Base-by-base conservation (phyloP, 2,797 vertebrate genomes). In the Erethizon dorsatum region DNA sequence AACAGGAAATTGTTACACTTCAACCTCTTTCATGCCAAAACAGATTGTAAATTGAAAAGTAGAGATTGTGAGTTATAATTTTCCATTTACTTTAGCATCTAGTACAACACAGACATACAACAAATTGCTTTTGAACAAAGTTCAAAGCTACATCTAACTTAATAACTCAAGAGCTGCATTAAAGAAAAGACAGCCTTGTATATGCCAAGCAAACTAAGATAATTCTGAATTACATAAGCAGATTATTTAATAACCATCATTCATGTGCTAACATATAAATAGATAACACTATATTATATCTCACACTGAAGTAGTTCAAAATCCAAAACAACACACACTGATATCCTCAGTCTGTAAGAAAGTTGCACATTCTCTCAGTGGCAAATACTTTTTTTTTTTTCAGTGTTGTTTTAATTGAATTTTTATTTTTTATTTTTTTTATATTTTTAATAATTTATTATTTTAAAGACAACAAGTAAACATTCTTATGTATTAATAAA, bases 111-210 rank as follows among this genome's bases (percentile, higher is more conserved):
- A 87, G 22, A 33, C 33, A 93, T 20, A 92, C 24, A 77, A 94
- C 61, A 95, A 96, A 92, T 7, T 88, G 59, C 57, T 96, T 95
- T 13, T 50, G 50, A 69, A 82, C 33, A 84, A 28, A 96, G 84
- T 56, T 82, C 47, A 96, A 90, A 95, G 59, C 67, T 71, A 50
- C 61, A 1, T 93, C 50, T 77, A 94, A 73, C 71, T 41, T 52
- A 92, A 52, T 47, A 11, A 57, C 56, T 94, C 24, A 92, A 79
- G 65, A 92, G 73, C 41, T 88, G 63, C 22, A 88, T 28, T 78
- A 94, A 83, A 28, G 56, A 59, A 83, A 54, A 94, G 20, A 95
- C 2, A 91, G 10, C 22, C 83, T 18, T 20, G 26, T 67, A 87
- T 17, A 87, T 17, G 41, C 28, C 65, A 94, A 93, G 6, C 80